phyloP scores from a whole-genome alignment of 1,140 invertebrate genomes.

The Aphidius ervi region DNA sequence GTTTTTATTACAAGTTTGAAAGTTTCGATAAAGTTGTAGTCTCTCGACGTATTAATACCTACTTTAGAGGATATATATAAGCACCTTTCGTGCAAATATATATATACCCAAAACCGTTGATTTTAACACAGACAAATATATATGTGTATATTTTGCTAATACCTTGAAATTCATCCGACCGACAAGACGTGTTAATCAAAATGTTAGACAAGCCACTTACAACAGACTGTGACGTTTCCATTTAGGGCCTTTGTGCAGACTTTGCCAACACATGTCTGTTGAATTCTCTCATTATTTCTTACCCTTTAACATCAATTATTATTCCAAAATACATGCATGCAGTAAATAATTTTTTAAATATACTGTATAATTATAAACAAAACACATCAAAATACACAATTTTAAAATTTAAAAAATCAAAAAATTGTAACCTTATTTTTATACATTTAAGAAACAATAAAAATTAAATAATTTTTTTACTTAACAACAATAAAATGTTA shows the following conservation, averaged over 20 bases:
- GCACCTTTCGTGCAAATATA: conserved; percentile 40
- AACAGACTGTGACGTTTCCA: conserved; percentile 52
- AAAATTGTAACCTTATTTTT: no score
- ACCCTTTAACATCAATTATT: background rate
- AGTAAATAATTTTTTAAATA: no score
- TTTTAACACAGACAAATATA: conserved; percentile 8
- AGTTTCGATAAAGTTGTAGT: background rate
- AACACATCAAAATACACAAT: no score
- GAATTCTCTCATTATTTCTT: background rate
- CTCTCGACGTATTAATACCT: conserved; percentile 52
- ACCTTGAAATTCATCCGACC: conserved; percentile 17
- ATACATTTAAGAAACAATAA: no score
- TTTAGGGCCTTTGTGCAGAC: conserved; percentile 37
- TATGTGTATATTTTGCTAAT: conserved; percentile 8
- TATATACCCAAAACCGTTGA: conserved; percentile 29
- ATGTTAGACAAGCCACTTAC: conserved; percentile 56
- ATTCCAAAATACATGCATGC: no score
- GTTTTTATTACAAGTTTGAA: background rate
- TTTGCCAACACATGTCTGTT: conserved; percentile 19
- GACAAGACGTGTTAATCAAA: conserved; percentile 54
- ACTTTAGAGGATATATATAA: conserved; percentile 35
- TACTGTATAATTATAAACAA: no score
- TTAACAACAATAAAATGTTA: no score
- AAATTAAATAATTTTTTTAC: no score
- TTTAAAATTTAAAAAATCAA: no score